Base-by-base conservation (phyloP, 2,888 invertebrate genomes). In the Pseudococcus jackbeardsleyi region DNA sequence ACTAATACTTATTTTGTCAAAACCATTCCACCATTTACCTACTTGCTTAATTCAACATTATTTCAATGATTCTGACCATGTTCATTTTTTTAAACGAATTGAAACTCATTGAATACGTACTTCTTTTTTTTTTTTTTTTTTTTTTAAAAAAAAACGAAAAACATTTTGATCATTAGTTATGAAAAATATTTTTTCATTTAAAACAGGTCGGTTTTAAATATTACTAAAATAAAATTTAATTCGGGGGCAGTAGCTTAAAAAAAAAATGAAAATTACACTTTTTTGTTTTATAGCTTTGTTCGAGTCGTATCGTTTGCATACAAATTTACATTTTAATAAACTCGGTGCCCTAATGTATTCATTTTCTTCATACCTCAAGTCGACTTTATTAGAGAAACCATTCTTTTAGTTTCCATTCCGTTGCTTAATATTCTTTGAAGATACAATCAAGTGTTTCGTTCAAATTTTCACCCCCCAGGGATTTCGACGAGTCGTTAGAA, bases 311-410 rank as follows among this genome's bases (percentile, higher is more conserved):
- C 54, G 72, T 72, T 72, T 72, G 72, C 72, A 22, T 72, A 72
- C 7, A 72, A 54, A 72, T 72, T 72, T 72, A 17, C 72, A 72
- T 72, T 72, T 72, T 72, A 72, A 72, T 33, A 33, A 72, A 72
- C 33, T 33, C 22, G 26, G 26, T 26, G 33, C 33, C 17, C 33
- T 26, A 72, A 26, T 72, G 72, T 72, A 19, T 64, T 72, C 9
- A 72, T 26, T 72, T 26, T 33, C 72, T 72, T 33, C 72, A 26
- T 54, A 54, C n/a, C 54, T n/a, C 72, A 12, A 33, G 72, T 33
- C 72, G 72, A 72, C 17, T 15, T 54, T n/a, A 54, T n/a, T n/a
- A 54, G 54, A n/a, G n/a, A n/a, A 17, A 15, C n/a, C n/a, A n/a
- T 54, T 54, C n/a, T 54, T 54, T n/a, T 15, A 54, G 54, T 22